Conservation (phyloP, 2,113 vertebrate species). For the Callaeas wilsoni region DNA sequence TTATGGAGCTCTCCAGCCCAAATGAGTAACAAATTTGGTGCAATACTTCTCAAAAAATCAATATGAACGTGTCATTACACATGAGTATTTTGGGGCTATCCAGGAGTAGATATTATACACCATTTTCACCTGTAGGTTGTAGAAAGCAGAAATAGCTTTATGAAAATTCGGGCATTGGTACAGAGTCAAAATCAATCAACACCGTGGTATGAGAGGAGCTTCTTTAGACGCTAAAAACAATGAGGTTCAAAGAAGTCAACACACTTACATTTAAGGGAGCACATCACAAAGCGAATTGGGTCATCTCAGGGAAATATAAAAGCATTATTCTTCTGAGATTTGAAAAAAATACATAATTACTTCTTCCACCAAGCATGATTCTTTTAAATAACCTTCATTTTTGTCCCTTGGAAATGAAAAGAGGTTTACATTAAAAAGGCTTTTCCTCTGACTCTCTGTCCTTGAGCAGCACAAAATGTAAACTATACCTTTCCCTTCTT, state of each 20-base stretch:
- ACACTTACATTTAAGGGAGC: constrained; percentile 65
- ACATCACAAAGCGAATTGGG: constrained; percentile 58
- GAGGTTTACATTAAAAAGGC: constrained; percentile 77
- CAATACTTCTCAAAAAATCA: background rate
- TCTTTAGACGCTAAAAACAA: constrained; percentile 60
- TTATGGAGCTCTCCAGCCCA: background rate
- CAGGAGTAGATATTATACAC: background rate
- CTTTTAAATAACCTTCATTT: constrained; percentile 80
- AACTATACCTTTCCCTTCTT: constrained; percentile 72
- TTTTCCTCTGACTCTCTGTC: constrained; percentile 75
- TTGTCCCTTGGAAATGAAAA: constrained; percentile 76
- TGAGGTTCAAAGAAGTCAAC: constrained; percentile 18
- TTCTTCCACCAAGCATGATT: constrained; percentile 73
- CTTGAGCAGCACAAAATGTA: constrained; percentile 77
- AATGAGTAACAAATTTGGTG: background rate
- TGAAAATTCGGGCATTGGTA: background rate
- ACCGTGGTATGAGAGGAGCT: background rate
- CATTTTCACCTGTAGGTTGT: background rate
- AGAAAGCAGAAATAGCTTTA: background rate
- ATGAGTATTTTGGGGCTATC: background rate
- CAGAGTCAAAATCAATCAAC: constrained; percentile 33
- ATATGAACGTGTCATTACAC: background rate
- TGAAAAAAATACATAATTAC: constrained; percentile 77
- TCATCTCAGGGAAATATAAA: constrained; percentile 70
- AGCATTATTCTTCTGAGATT: constrained; percentile 70